Evolutionary conservation across 2,888 invertebrate species (phyloP).

Genomic region (Limnephilus auricula): DNA sequence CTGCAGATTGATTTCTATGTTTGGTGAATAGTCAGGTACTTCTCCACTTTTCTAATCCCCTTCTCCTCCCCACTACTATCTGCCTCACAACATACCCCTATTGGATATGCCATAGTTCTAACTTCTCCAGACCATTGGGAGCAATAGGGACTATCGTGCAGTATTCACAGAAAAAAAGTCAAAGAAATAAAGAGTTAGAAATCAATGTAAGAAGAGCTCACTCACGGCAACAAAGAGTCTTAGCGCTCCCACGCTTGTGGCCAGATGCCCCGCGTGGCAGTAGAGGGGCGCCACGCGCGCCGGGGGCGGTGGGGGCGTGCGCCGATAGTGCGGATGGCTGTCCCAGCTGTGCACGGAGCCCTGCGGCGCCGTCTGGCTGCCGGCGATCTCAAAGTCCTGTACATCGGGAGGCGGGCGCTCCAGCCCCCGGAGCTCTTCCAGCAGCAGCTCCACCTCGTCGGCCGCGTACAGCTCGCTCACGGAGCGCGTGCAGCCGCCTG

Average conservation of each 20-base stretch:
- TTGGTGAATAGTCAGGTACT: no score
- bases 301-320: conserved; percentile 72
- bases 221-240: conserved; percentile 69
- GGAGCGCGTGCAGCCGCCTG: conserved; percentile 76
- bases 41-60: no score
- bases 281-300: conserved; percentile 74
- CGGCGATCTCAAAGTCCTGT: conserved; percentile 78
- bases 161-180: no score
- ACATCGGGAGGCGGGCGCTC: conserved; percentile 74
- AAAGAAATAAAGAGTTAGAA: neutral
- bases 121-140: no score
- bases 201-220: neutral
- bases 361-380: conserved; percentile 73
- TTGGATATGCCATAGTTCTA: no score
- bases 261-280: conserved; percentile 72
- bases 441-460: conserved; percentile 78
- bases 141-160: no score
- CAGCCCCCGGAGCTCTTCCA: conserved; percentile 78
- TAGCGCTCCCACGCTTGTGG: conserved; percentile 68
- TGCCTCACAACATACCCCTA: no score
- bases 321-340: conserved; percentile 77
- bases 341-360: conserved; percentile 77
- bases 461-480: conserved; percentile 78
- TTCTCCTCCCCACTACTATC: no score
- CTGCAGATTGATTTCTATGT: no score